phyloP scores from a whole-genome alignment of 2,797 vertebrate genomes.

The Lates japonicus region DNA sequence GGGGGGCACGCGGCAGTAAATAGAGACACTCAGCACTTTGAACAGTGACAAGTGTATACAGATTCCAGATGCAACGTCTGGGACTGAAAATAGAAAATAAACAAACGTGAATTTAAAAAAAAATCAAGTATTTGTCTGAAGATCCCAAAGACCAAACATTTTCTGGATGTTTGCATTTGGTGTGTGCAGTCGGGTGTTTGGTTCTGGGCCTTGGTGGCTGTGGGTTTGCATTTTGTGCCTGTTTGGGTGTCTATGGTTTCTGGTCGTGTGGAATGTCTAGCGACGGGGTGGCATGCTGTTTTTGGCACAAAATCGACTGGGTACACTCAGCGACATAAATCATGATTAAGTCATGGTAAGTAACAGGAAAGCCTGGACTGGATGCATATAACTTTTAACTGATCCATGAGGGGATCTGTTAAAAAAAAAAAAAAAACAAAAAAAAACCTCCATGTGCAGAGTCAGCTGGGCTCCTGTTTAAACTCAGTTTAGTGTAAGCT shows the following conservation, averaged over 20 bases:
- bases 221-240: slow-evolving; percentile 60
- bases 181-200: slow-evolving; percentile 52
- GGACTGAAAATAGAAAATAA: slow-evolving; percentile 53
- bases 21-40: slow-evolving; percentile 41
- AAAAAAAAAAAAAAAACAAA: too few relatives aligned
- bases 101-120: slow-evolving; percentile 16
- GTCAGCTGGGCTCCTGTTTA: slow-evolving; percentile 23
- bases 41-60: slow-evolving; percentile 37
- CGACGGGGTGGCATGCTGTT: slow-evolving; percentile 58
- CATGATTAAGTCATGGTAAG: slow-evolving; percentile 56
- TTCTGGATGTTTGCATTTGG: slow-evolving; percentile 59
- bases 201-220: slow-evolving; percentile 29
- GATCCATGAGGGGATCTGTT: background rate
- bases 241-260: slow-evolving; percentile 62
- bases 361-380: slow-evolving; percentile 30
- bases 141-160: slow-evolving; percentile 80
- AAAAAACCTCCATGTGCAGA: slow-evolving; percentile 41
- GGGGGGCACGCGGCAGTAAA: slow-evolving; percentile 24
- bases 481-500: slow-evolving; percentile 7
- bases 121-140: slow-evolving; percentile 12
- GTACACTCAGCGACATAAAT: slow-evolving; percentile 32
- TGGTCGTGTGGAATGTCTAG: slow-evolving; percentile 59
- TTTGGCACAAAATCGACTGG: slow-evolving; percentile 11
- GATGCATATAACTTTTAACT: slow-evolving; percentile 23
- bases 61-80: slow-evolving; percentile 56